Percentiles rank a stretch among this genome's conserved stretches.
phyloP scores from a whole-genome alignment of 2,113 vertebrate genomes.

The Chaetodon trifascialis region DNA sequence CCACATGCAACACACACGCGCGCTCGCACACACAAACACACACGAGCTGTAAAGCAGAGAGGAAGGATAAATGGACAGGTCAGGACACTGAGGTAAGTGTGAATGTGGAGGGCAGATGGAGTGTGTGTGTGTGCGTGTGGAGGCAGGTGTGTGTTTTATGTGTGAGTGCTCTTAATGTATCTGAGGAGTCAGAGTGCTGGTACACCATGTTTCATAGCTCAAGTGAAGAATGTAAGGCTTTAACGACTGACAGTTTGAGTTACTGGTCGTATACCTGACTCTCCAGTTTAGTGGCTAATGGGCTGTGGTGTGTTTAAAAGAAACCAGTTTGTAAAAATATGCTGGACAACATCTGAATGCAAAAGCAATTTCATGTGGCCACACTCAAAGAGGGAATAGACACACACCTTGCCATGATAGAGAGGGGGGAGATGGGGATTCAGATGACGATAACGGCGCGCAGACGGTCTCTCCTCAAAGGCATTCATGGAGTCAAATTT shows the following conservation, averaged over 20 bases:
- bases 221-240: constrained; percentile 8
- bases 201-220: constrained; percentile 13
- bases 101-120: constrained; percentile 20
- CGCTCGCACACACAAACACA: neutral
- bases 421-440: neutral
- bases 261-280: neutral
- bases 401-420: neutral
- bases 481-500: neutral
- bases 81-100: constrained; percentile 18
- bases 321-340: neutral
- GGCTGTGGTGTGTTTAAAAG: neutral
- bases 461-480: neutral
- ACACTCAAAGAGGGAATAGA: neutral
- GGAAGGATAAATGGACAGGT: constrained; percentile 37
- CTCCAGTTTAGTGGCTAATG: neutral
- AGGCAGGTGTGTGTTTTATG: neutral
- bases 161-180: constrained; percentile 2
- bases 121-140: constrained; percentile 21
- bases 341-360: neutral
- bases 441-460: neutral
- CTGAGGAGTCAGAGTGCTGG: constrained; percentile 17
- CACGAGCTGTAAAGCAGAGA: neutral
- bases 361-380: neutral
- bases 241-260: neutral
- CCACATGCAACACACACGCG: neutral